Percentiles rank a stretch among this genome's conserved stretches.
phyloP scores from a whole-genome alignment of 2,113 vertebrate genomes.

The Phoxinus phoxinus region DNA sequence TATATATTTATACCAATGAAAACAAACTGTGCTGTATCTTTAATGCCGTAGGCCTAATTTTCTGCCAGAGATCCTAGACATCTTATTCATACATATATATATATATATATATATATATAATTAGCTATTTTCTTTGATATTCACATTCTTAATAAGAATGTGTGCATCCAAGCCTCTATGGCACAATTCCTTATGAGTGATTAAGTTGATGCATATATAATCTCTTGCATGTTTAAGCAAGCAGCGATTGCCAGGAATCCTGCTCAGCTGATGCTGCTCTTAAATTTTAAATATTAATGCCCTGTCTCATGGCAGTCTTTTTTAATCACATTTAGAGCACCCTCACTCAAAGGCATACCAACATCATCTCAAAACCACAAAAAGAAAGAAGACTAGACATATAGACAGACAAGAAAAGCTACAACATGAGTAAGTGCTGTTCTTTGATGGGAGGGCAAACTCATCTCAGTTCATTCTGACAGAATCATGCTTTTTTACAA shows the following conservation, averaged over 20 bases:
- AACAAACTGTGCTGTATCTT: no score
- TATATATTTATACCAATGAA: no score
- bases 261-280: conserved; percentile 48
- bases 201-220: conserved; percentile 58
- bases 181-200: conserved; percentile 48
- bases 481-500: conserved; percentile 57
- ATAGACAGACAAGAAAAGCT: conserved; percentile 42
- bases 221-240: conserved; percentile 54
- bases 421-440: conserved; percentile 57
- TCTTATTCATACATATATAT: no score
- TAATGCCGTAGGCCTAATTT: no score
- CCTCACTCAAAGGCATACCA: conserved; percentile 46
- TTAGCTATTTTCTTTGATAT: not conserved
- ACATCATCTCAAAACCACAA: conserved; percentile 47
- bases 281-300: conserved; percentile 68
- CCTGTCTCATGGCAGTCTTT: conserved; percentile 56
- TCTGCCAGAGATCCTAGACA: no score
- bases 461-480: conserved; percentile 48
- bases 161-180: not conserved
- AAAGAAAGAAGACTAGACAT: conserved; percentile 38
- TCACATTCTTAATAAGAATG: not conserved
- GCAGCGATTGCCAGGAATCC: conserved; percentile 54
- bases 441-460: conserved; percentile 58
- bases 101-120: not conserved
- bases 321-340: conserved; percentile 63